Conservation (phyloP, 2,113 vertebrate species). For the Pangasianodon hypophthalmus region DNA sequence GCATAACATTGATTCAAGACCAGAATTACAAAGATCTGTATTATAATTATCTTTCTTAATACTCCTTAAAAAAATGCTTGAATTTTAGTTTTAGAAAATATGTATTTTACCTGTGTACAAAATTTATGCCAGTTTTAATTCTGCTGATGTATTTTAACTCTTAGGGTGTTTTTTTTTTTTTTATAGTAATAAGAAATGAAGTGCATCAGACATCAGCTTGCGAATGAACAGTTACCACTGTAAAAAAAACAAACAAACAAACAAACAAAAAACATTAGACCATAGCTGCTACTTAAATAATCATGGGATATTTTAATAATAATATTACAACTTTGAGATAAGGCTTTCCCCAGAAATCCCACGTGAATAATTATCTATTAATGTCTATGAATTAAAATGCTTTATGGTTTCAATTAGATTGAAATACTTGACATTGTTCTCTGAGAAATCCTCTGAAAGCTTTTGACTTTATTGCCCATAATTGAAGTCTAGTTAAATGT, state of each 20-base stretch:
- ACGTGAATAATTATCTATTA: constrained; percentile 2
- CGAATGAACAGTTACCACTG: neutral
- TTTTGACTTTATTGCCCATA: neutral
- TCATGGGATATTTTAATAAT: neutral
- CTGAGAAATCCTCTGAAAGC: neutral
- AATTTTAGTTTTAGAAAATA: neutral
- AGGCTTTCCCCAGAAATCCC: neutral
- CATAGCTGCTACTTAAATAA: neutral
- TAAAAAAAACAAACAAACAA: neutral
- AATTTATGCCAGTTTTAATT: neutral
- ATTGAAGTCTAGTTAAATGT: constrained; percentile 8
- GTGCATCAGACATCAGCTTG: neutral
- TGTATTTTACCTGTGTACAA: neutral
- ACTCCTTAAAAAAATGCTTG: neutral
- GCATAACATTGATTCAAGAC: neutral
- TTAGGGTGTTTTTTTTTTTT: neutral
- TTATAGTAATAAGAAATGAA: neutral
- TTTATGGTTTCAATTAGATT: neutral
- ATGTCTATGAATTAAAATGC: neutral
- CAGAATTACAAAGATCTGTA: neutral
- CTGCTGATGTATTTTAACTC: neutral
- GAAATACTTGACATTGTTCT: neutral
- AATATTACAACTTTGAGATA: neutral
- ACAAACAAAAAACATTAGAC: neutral
- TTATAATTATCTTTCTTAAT: neutral